phyloP scores from a whole-genome alignment of 2,888 invertebrate genomes.

The Lymantria dispar region DNA sequence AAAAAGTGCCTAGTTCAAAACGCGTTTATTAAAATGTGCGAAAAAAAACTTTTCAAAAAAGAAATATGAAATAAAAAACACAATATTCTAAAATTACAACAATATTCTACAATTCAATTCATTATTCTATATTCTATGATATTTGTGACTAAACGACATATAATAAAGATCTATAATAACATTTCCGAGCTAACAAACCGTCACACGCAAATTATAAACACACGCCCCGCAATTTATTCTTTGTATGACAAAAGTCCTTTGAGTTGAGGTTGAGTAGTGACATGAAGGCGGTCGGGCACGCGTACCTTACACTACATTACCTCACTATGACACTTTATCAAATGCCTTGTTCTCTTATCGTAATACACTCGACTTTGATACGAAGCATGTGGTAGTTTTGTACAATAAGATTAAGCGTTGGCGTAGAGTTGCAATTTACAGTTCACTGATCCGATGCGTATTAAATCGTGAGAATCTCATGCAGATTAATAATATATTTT shows the following conservation, averaged over 20 bases:
- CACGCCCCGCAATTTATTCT: slow-evolving; percentile 35
- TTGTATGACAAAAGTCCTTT: slow-evolving; percentile 10
- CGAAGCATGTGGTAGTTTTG: not conserved
- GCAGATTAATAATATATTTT: not conserved
- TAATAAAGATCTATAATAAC: not conserved
- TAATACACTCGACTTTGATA: not conserved
- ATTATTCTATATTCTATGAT: too few relatives aligned
- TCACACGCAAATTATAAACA: slow-evolving; percentile 29
- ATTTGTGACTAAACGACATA: not conserved
- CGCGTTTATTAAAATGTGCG: too few relatives aligned
- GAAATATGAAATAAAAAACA: too few relatives aligned
- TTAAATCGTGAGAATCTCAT: too few relatives aligned
- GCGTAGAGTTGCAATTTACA: not conserved
- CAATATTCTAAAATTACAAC: too few relatives aligned
- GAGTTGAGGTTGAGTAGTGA: slow-evolving; percentile 17
- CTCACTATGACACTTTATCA: not conserved
- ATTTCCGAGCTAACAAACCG: slow-evolving; percentile 30
- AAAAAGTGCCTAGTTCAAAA: too few relatives aligned
- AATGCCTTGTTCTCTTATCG: not conserved
- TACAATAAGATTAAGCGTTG: not conserved
- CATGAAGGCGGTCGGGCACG: slow-evolving; percentile 13
- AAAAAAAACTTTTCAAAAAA: too few relatives aligned
- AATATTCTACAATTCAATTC: too few relatives aligned
- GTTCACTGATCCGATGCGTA: not conserved
- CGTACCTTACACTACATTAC: not conserved